Base-by-base conservation (phyloP, 2,888 invertebrate genomes). In the Spialia ferax region DNA sequence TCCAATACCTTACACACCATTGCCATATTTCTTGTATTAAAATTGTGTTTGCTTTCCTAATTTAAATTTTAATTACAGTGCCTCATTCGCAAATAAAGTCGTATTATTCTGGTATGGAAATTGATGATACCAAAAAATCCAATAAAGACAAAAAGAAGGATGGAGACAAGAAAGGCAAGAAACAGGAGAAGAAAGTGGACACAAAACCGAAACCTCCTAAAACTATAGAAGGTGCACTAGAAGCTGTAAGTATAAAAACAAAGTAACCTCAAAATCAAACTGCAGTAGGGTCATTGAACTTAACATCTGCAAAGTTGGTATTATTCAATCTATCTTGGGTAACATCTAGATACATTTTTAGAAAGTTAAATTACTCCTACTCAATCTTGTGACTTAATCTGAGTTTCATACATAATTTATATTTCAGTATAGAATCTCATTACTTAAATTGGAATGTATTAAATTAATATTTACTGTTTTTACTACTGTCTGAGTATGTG, bases 61-160 rank as follows among this genome's bases (percentile, higher is more conserved):
- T 54, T 50, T 32, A 11, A 29, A 64, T 50, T 70, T 71, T 57
- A 73, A 70, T 72, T 67, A 23, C 55, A 97, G 97, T 96, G 70
- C 95, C 96, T 1, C 91, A 96, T 71, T 95, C 96, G 48, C 96
- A 96, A 88, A 94, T 96, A 60, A 96, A 96, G 74, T 95, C 95
- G 0, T 93, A 96, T 70, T 96, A 96, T 77, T 93, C 94, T 55
- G 95, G 94, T 52, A 94, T 95, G 85, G 95, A 95, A 74, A 94
- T 95, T 74, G 95, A 95, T 78, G 95, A 95, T 74, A 95, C 95
- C 67, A 95, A 89, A 73, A 95, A 94, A 71, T 93, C 94, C 70
- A 85, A 88, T 13, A 95, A 94, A 73, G 94, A 95, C 4, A 88
- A 87, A 75, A 94, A 95, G 74, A 94, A 94, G 70, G 84, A 87